A percentile compares a stretch with the other conserved stretches of the same genome.
phyloP scores from a whole-genome alignment of 30 jellyfish, hydroid and myxozoan species.

The Sanderia malayensis region DNA sequence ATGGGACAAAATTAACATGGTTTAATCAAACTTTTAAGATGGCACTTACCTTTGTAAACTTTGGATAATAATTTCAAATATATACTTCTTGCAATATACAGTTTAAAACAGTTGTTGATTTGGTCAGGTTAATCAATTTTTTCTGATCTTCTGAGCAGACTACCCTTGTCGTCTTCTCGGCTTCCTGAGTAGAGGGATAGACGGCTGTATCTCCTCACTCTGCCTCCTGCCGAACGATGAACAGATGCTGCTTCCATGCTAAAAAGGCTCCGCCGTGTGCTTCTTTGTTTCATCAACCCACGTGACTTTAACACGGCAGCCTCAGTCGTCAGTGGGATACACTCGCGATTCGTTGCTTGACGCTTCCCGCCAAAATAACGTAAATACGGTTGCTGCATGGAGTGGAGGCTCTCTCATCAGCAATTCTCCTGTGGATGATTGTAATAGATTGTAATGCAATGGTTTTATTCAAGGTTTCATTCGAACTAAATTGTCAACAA shows the following conservation, averaged over 20 bases:
- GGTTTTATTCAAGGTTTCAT: no score
- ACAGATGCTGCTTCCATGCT: constrained; percentile 10
- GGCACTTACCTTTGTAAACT: not conserved
- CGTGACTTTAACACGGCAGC: constrained; percentile 2
- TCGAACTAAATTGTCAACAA: no score
- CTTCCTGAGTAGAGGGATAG: no score
- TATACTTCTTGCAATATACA: no score
- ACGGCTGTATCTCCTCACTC: not conserved
- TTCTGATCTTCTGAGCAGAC: not conserved
- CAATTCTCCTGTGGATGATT: no score
- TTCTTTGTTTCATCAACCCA: not conserved
- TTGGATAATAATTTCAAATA: not conserved
- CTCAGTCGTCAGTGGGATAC: constrained; percentile 7
- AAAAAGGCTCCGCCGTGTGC: not conserved
- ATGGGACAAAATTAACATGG: not conserved
- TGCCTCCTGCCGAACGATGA: not conserved
- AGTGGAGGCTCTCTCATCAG: no score
- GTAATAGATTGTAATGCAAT: no score
- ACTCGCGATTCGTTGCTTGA: constrained; percentile 9
- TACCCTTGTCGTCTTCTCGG: not conserved
- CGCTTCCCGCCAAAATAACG: constrained; percentile 1
- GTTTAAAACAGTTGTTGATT: no score
- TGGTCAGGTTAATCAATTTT: no score
- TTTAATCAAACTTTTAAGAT: not conserved
- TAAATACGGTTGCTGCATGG: no score